phyloP scores from a whole-genome alignment of 2,113 vertebrate species.

The Bubo scandiacus region DNA sequence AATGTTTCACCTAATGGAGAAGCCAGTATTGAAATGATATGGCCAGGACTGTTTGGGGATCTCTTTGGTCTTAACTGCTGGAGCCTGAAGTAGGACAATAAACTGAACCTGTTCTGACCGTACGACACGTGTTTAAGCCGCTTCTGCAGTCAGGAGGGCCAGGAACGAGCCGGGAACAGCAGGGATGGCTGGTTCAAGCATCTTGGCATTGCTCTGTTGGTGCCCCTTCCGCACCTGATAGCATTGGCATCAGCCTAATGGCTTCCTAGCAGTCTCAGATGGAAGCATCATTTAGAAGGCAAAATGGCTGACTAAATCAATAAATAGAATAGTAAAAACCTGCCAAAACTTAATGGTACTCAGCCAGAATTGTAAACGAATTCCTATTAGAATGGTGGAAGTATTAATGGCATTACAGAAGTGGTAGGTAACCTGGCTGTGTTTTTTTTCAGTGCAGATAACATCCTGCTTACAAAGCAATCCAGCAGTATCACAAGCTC shows the following conservation, averaged over 20 bases:
- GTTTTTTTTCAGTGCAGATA: background rate
- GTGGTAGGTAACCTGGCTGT: background rate
- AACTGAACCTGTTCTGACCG: background rate
- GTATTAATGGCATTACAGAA: background rate
- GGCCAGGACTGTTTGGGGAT: background rate
- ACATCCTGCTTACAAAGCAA: fast-evolving
- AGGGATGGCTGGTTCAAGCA: background rate
- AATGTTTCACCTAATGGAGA: background rate
- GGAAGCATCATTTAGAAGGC: background rate
- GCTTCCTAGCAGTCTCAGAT: background rate
- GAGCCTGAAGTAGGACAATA: background rate
- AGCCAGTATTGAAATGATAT: background rate
- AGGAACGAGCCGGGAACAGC: background rate
- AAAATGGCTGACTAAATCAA: background rate
- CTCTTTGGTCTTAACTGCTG: background rate
- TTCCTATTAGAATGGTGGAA: background rate
- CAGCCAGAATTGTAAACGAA: background rate
- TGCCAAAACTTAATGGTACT: background rate
- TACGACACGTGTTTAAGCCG: background rate
- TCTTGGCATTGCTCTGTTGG: background rate
- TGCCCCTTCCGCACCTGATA: background rate
- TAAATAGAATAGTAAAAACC: background rate
- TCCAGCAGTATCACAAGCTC: background rate
- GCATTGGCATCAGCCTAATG: fast-evolving
- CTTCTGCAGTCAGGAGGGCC: background rate